Percentiles rank a stretch among this genome's conserved stretches.
phyloP scores from a whole-genome alignment of 2,113 vertebrate species.

The Esox niger region DNA sequence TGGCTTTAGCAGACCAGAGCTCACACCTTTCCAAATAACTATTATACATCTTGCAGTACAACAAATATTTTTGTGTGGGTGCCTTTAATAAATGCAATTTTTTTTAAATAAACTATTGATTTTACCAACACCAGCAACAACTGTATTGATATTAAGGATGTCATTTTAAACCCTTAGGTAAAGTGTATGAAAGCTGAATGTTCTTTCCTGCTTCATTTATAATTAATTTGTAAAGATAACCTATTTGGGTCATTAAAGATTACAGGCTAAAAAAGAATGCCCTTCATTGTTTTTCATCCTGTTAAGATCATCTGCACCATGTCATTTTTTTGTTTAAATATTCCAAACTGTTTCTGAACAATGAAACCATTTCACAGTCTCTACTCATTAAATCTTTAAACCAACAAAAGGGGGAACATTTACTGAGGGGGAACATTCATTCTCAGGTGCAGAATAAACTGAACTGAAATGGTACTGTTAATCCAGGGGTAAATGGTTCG shows the following conservation, averaged over 20 bases:
- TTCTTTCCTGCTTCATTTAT: too few species aligned
- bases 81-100: slow-evolving; percentile 19
- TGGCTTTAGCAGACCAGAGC: background rate
- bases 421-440: background rate
- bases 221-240: too few species aligned
- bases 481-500: too few species aligned
- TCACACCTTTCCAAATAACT: background rate
- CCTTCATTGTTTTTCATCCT: slow-evolving; percentile 4
- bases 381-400: background rate
- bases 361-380: background rate
- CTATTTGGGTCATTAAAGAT: too few species aligned
- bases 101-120: slow-evolving; percentile 25
- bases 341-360: background rate
- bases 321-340: background rate
- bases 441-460: too few species aligned
- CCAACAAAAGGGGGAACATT: background rate
- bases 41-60: slow-evolving; percentile 10
- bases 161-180: too few species aligned
- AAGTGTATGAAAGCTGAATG: slow-evolving; percentile 8
- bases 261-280: background rate
- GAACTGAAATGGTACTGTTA: background rate
- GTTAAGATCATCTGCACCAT: background rate
- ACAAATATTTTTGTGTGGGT: slow-evolving; percentile 14
- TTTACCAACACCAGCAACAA: background rate
- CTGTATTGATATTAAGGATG: background rate